Conservation (phyloP, 1,140 invertebrate species). For the Aphelenchoides avenae region DNA sequence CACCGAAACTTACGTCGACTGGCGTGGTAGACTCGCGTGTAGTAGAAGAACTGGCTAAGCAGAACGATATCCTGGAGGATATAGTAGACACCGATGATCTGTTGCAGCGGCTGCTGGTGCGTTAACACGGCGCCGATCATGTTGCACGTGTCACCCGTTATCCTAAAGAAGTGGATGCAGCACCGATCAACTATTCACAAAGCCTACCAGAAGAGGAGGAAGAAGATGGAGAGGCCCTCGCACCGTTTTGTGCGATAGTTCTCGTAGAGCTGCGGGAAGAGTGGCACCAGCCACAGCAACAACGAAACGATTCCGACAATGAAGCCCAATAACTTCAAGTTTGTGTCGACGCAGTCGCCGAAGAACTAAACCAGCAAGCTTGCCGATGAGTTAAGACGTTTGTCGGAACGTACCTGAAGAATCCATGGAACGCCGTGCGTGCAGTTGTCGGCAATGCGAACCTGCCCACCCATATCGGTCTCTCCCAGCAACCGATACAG, state of each 20-base stretch:
- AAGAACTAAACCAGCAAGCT: constrained; percentile 35
- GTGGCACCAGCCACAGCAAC: constrained; percentile 43
- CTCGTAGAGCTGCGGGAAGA: constrained; percentile 48
- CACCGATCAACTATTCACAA: constrained; percentile 14
- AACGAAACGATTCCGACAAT: constrained; percentile 42
- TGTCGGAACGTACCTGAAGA: constrained; percentile 12
- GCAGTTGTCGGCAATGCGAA: constrained; percentile 18
- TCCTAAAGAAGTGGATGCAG: constrained; percentile 18
- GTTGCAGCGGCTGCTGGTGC: constrained; percentile 57
- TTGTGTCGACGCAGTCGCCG: constrained; percentile 48
- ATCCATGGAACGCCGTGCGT: constrained; percentile 33
- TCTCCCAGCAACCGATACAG: neutral
- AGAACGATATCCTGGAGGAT: constrained; percentile 57
- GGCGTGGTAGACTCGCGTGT: constrained; percentile 45
- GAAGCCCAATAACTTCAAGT: constrained; percentile 38
- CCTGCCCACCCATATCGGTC: neutral
- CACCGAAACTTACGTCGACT: constrained; percentile 25
- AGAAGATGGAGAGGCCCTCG: constrained; percentile 46
- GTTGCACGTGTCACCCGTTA: constrained; percentile 56
- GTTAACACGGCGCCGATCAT: constrained; percentile 57
- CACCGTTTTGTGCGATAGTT: constrained; percentile 46
- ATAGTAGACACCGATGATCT: constrained; percentile 59
- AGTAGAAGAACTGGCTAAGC: constrained; percentile 51
- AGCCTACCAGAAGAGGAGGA: constrained; percentile 45
- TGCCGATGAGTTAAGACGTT: constrained; percentile 8